These are phyloP conservation scores for Delphinapterus leucas DNA, from an alignment of 2,113 vertebrate species.

Conservation along the genomic window DNA sequence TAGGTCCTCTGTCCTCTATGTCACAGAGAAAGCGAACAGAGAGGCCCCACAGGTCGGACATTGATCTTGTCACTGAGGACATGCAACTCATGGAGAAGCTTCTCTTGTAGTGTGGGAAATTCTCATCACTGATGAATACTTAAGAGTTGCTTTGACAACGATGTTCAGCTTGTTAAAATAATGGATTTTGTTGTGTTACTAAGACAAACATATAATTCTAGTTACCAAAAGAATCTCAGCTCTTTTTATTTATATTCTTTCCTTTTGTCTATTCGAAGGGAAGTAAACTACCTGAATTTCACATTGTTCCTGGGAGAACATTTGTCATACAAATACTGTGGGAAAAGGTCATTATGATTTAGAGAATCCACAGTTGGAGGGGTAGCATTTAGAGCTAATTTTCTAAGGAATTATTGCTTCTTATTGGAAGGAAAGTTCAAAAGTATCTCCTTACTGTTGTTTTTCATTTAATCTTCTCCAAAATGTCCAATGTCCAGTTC, in stretches of 20 bases:
- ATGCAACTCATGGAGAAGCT: not conserved
- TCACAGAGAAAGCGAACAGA: not conserved
- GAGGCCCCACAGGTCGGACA: not conserved
- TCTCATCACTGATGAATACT: not conserved
- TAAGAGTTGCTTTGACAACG: not conserved
- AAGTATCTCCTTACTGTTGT: not conserved
- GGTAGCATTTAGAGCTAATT: not conserved
- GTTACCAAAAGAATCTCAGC: not conserved
- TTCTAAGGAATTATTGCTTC: not conserved
- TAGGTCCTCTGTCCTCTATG: not conserved
- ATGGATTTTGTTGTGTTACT: not conserved
- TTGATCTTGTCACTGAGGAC: not conserved
- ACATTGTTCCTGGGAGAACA: not conserved
- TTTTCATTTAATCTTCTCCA: not conserved
- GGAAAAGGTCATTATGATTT: not conserved
- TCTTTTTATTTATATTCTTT: not conserved
- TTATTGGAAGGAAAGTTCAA: not conserved
- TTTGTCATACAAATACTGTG: not conserved
- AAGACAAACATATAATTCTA: not conserved
- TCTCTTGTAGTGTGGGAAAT: not conserved
- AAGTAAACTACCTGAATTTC: not conserved
- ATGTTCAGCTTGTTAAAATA: not conserved
- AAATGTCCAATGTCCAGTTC: not conserved
- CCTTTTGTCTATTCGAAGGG: not conserved
- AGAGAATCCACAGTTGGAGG: not conserved